Percentiles rank a stretch among this genome's conserved stretches.
These are phyloP conservation scores for Galemys pyrenaicus DNA, from an alignment of 2,113 vertebrate species.

Conservation along the genomic window DNA sequence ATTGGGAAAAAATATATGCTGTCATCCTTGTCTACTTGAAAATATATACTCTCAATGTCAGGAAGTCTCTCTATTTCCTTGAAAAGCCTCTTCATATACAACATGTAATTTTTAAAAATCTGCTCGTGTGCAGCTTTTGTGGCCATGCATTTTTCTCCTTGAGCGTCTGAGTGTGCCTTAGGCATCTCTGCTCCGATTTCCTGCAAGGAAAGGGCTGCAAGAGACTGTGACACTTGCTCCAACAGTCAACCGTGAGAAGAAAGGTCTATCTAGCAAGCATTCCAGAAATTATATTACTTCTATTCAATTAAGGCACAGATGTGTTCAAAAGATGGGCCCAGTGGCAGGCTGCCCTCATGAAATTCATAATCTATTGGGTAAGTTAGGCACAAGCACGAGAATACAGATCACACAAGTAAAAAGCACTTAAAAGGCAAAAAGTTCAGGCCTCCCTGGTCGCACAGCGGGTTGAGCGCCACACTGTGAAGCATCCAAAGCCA, in stretches of 20 bases:
- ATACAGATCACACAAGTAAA: background rate
- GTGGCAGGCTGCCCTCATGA: background rate
- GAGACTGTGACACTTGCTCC: background rate
- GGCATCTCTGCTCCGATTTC: background rate
- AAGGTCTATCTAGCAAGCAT: accelerated
- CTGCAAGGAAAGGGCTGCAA: background rate
- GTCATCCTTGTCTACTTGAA: background rate
- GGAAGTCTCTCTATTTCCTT: background rate
- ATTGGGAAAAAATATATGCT: background rate
- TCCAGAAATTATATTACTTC: background rate
- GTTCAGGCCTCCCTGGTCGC: too few relatives aligned
- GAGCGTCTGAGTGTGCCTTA: accelerated
- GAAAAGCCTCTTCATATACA: background rate
- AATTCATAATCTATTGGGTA: background rate
- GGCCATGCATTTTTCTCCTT: background rate
- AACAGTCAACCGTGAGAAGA: background rate
- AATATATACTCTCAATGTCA: background rate
- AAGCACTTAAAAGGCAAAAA: background rate
- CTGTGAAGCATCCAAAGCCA: too few relatives aligned
- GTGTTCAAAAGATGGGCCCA: background rate
- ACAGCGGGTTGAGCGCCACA: too few relatives aligned
- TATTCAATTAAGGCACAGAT: background rate
- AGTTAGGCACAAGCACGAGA: background rate
- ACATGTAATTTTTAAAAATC: background rate
- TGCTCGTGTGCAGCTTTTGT: background rate